These are phyloP conservation scores for Nerophis ophidion DNA, from an alignment of 2,113 vertebrate species.

Conservation along the genomic window DNA sequence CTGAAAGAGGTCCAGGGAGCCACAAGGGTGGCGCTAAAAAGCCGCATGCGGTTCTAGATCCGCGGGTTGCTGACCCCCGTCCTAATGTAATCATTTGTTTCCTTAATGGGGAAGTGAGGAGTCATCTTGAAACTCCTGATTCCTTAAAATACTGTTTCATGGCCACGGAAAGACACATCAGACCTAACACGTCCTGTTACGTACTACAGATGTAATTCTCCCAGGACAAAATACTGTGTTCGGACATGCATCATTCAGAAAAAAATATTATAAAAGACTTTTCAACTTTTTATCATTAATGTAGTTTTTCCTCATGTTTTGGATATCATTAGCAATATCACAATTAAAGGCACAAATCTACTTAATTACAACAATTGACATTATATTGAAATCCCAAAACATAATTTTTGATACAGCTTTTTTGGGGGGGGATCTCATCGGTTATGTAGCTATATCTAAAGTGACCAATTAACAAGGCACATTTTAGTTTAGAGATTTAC, in stretches of 20 bases:
- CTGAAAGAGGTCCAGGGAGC: too few relatives aligned
- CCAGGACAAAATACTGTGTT: background rate
- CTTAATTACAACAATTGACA: too few relatives aligned
- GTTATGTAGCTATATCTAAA: background rate
- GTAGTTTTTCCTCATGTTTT: too few relatives aligned
- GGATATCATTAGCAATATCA: too few relatives aligned
- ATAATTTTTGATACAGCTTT: background rate
- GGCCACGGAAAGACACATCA: background rate
- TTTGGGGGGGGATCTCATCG: background rate
- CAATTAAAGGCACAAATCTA: too few relatives aligned
- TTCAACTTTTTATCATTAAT: too few relatives aligned
- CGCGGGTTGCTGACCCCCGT: background rate
- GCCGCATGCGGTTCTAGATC: too few relatives aligned
- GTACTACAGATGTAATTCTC: background rate
- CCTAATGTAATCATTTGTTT: slow-evolving; percentile 11
- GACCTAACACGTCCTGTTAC: background rate
- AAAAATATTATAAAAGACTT: too few relatives aligned
- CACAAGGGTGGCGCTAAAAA: too few relatives aligned
- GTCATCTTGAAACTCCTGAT: slow-evolving; percentile 8
- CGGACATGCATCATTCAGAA: too few relatives aligned
- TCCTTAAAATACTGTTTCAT: slow-evolving; percentile 1
- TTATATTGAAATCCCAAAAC: background rate
- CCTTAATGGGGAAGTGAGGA: slow-evolving; percentile 4
- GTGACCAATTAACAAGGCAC: slow-evolving; percentile 38
- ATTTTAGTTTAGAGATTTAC: slow-evolving; percentile 62